phyloP scores from a whole-genome alignment of 2,113 vertebrate genomes.

The Lepisosteus osseus region DNA sequence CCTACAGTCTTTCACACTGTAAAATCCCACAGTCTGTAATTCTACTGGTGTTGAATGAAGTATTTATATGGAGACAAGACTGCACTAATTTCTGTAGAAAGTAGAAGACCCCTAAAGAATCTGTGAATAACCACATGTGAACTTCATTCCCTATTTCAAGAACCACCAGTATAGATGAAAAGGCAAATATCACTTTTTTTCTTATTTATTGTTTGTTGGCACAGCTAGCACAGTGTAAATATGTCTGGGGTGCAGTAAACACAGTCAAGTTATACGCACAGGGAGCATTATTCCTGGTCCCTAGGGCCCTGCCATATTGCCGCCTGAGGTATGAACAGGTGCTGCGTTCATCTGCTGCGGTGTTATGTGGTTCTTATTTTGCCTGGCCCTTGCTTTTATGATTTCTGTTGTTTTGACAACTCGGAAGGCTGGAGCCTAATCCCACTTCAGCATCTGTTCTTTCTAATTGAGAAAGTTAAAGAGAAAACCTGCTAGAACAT shows the following conservation, averaged over 20 bases:
- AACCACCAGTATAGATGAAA: too few species aligned
- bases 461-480: slow-evolving; percentile 43
- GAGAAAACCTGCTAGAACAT: slow-evolving; percentile 14
- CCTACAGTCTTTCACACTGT: too few species aligned
- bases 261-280: slow-evolving; percentile 1
- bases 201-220: too few species aligned
- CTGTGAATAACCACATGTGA: too few species aligned
- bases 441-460: slow-evolving; percentile 46
- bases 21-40: too few species aligned
- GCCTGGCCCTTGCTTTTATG: slow-evolving; percentile 13
- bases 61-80: too few species aligned
- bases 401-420: slow-evolving; percentile 34
- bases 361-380: slow-evolving; percentile 30
- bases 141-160: too few species aligned
- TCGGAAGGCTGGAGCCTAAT: slow-evolving; percentile 46
- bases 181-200: too few species aligned
- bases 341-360: slow-evolving; percentile 43
- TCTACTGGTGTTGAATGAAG: too few species aligned
- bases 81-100: too few species aligned
- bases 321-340: slow-evolving; percentile 48
- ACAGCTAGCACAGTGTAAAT: neutral
- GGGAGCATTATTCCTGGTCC: slow-evolving; percentile 24
- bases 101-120: too few species aligned
- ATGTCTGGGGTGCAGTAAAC: neutral
- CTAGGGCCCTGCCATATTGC: slow-evolving; percentile 43